These are phyloP conservation scores for Desmophyllum pertusum DNA, from an alignment of 92 coral and sea anemone species.

Conservation along the genomic window DNA sequence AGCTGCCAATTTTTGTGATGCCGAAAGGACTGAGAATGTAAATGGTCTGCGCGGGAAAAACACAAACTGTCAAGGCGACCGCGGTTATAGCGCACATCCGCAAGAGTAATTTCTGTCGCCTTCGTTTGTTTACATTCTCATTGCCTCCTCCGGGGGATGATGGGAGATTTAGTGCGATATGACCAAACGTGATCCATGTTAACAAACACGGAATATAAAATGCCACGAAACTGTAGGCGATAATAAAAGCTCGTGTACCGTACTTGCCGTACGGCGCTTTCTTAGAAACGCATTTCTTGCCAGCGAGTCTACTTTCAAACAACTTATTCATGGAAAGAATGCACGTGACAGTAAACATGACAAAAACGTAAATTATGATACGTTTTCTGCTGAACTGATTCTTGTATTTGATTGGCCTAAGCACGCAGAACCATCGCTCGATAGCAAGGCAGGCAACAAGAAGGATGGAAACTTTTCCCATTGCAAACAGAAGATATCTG, in stretches of 20 bases:
- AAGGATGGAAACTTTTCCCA: conserved; percentile 66
- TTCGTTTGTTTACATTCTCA: conserved; percentile 25
- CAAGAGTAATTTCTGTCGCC: conserved; percentile 46
- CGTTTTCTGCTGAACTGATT: conserved; percentile 47
- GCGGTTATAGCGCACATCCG: conserved; percentile 76
- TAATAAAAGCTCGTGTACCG: conserved; percentile 28
- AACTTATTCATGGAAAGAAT: conserved; percentile 53
- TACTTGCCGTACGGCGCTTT: conserved; percentile 45
- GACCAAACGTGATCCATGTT: conserved; percentile 43
- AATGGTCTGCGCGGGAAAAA: conserved; percentile 65
- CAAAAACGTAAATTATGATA: conserved; percentile 27
- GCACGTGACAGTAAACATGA: conserved; percentile 30
- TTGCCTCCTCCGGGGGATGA: conserved; percentile 27
- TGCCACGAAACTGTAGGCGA: conserved; percentile 32
- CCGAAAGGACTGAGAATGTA: conserved; percentile 55
- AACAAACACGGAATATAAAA: conserved; percentile 44
- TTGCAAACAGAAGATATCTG: conserved; percentile 50
- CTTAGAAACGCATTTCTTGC: conserved; percentile 19
- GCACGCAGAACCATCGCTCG: conserved; percentile 70
- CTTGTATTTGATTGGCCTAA: conserved; percentile 54
- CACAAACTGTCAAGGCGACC: conserved; percentile 61
- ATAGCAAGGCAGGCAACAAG: conserved; percentile 59
- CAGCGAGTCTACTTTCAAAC: conserved; percentile 14
- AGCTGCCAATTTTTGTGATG: conserved; percentile 40
- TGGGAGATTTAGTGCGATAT: conserved; percentile 22